phyloP scores from a whole-genome alignment of 1,140 invertebrate species.

The Nasonia giraulti region DNA sequence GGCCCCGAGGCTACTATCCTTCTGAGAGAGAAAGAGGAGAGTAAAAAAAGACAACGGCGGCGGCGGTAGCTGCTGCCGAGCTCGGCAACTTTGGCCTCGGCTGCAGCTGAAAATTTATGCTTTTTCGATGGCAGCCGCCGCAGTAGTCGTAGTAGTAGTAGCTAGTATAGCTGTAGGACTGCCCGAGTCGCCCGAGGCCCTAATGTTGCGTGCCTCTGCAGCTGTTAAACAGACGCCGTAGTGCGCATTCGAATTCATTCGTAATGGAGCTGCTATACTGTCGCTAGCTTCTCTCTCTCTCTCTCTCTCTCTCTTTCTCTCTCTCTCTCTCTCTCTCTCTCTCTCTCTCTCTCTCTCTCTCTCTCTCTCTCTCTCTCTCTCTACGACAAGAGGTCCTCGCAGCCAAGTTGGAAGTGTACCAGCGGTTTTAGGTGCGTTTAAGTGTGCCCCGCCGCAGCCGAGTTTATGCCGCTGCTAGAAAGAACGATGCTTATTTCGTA shows the following conservation, averaged over 20 bases:
- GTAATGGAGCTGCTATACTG: neutral
- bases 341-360: too few species aligned
- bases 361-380: too few species aligned
- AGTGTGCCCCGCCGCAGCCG: too few species aligned
- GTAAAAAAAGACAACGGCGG: neutral
- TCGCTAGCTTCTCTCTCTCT: too few species aligned
- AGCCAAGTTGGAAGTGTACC: too few species aligned
- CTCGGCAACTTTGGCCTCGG: constrained; percentile 30
- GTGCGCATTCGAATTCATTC: neutral
- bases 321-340: too few species aligned
- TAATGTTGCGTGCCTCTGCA: neutral
- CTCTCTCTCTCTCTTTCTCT: too few species aligned
- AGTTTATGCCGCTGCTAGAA: neutral
- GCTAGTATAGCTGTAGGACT: neutral
- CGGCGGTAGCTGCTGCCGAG: constrained; percentile 13
- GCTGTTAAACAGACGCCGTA: neutral
- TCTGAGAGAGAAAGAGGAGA: neutral
- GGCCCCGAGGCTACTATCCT: neutral
- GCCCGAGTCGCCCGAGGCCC: neutral
- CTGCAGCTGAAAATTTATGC: constrained; percentile 9
- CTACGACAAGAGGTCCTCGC: neutral
- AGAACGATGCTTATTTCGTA: neutral
- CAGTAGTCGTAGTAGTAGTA: neutral
- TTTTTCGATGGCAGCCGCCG: constrained; percentile 1
- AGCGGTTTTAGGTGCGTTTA: neutral